phyloP scores from a whole-genome alignment of 2,888 invertebrate genomes.

The Conchocele bisecta region DNA sequence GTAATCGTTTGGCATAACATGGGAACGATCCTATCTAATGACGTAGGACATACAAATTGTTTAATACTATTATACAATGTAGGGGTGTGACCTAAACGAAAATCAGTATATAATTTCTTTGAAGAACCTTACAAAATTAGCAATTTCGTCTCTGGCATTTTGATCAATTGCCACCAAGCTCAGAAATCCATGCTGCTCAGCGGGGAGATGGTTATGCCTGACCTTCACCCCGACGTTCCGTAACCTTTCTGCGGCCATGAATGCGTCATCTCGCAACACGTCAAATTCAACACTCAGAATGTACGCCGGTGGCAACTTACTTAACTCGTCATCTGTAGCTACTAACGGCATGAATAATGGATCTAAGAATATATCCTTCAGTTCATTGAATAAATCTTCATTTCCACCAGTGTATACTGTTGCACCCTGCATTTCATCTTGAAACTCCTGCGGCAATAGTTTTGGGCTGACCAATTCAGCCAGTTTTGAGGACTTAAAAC shows the following conservation, averaged over 20 bases:
- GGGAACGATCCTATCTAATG: no score
- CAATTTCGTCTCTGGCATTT: conserved; percentile 23
- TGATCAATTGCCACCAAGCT: conserved; percentile 35
- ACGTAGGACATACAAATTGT: no score
- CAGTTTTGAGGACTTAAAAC: conserved; percentile 30
- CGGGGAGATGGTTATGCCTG: conserved; percentile 40
- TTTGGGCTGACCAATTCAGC: conserved; percentile 23
- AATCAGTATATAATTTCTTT: conserved; percentile 17
- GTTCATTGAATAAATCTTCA: conserved; percentile 11
- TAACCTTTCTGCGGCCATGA: conserved; percentile 55
- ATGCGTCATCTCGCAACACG: conserved; percentile 60
- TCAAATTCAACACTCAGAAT: conserved; percentile 61
- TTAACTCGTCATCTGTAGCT: conserved; percentile 52
- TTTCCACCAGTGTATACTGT: neutral
- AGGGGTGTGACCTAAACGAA: no score
- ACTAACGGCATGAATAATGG: conserved; percentile 57
- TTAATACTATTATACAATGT: no score
- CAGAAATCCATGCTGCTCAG: conserved; percentile 60
- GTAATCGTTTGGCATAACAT: no score
- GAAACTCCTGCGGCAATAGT: conserved; percentile 52
- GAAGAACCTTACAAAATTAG: conserved; percentile 37
- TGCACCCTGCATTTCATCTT: neutral
- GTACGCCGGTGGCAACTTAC: conserved; percentile 49
- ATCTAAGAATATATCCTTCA: conserved; percentile 38
- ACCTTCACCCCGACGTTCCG: conserved; percentile 40